Evolutionary conservation across 1,140 invertebrate species (phyloP), one percentile per base, ranked within the genome.

Genomic region (Parapsyche elsis): DNA sequence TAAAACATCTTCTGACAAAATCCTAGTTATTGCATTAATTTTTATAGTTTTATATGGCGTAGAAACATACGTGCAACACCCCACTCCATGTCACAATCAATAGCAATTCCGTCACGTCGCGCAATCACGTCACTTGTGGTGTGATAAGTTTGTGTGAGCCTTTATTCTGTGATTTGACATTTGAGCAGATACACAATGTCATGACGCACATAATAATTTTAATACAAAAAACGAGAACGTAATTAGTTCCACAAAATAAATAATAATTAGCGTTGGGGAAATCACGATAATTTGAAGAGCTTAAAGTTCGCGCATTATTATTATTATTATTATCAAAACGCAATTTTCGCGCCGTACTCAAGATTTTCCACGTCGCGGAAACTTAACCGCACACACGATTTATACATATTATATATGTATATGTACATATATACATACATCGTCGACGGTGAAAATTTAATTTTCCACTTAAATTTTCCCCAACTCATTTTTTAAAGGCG

Each of bases 231-330:
- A 38, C 2, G 30, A 38, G 30, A 38, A 7, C 30, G 7, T 38
- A 38, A 38, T 38, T 38, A 7, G 30, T 38, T 38, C 2, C 7
- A 38, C 30, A 38, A 38, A 19, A 61, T 61, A 67, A 64, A 26
- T 67, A 67, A 23, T 64, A 64, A 67, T 67, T 67, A 9, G 64
- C 64, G 64, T 5, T n/a, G 5, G 21, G 12, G 64, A 24, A 67
- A 67, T 67, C 10, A 12, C 24, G 24, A 14, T 67, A 30, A 67
- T 67, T 67, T n/a, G 23, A 26, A 67, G 23, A 10, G 23, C 24
- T 67, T 30, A 67, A 67, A 67, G 64, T 67, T 67, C 19, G 59
- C 21, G n/a, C n/a, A n/a, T n/a, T n/a, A n/a, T n/a, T n/a, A n/a
- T n/a, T n/a, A n/a, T n/a, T n/a, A n/a, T n/a, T n/a, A n/a, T n/a